Base-by-base conservation (phyloP, 92 coral and sea anemone species). In the Palythoa heliodiscus region DNA sequence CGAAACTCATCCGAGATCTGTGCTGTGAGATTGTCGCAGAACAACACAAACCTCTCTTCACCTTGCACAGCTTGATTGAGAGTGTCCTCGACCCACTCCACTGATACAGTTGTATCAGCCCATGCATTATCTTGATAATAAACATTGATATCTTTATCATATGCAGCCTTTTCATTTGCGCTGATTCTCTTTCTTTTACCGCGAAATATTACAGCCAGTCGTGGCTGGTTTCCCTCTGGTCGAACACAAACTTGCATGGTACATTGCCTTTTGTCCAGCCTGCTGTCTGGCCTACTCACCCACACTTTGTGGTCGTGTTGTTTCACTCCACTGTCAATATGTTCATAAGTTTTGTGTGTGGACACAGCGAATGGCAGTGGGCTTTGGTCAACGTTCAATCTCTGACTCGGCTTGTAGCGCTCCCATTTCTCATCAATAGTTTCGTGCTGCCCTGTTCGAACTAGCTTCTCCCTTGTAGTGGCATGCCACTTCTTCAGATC, bases 371-470 rank as follows among this genome's bases (percentile, higher is more conserved):
- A 81, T 7, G 89, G 86, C 47, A 87, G 82, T 4, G 86, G 82
- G 75, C 67, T 80, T 63, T 80, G 86, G 52, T 87, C 90, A 3
- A 81, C 86, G 17, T 87, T 81, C n/a, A 87, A 53, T 16, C 86
- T 22, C 50, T 87, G 67, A 22, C 11, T 8, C 11, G 70, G 85
- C 70, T 37, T 66, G 71, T 17, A 86, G 60, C 89, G 29, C 75
- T 78, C 71, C 86, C 78, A 86, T 52, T 86, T 86, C 55, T 67
- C 14, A 39, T 77, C 70, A 29, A 69, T 77, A 43, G 68, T 17
- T 64, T 77, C 85, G n/a, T 68, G 52, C 61, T 55, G 66, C 79
- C 50, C 86, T 10, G 85, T 86, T 24, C 78, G 9, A 57, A 86
- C 60, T 35, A 68, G 25, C 78, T 70, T 86, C 50, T 86, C 88